Evolutionary conservation across 2,113 vertebrate species (phyloP), one percentile per base, ranked within the genome.

Genomic region (Panurus biarmicus): DNA sequence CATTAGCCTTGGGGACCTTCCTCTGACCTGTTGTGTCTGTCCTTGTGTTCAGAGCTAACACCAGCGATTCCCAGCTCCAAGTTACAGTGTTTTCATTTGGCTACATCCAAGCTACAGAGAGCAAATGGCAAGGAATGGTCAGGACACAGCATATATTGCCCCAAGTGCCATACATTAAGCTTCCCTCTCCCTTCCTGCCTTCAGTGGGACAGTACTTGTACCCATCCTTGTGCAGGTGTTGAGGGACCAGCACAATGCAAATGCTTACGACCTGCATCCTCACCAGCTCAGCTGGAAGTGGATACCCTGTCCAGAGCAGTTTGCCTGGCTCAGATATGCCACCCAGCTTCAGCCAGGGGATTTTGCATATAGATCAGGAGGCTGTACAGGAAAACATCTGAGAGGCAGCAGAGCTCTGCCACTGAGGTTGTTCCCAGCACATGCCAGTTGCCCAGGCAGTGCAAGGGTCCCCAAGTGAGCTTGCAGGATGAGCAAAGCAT

Each of bases 131-230:
- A 73, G 50, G 53, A 72, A 35, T 36, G 13, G n/a, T 61, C 42
- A 61, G 28, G 36, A 15, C 1, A 1, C 11, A 15, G 35, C 58
- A 31, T n/a, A 5, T 58, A 23, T 25, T 69, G 10, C 38, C 51
- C 22, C 1, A 3, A 11, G 5, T 45, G 8, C 13, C 2, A 0
- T 16, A 33, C 0, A 0, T 21, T 45, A 45, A 53, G 17, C 23
- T 86, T 62, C 36, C 21, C 10, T 72, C 76, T 73, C 79, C 35
- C 56, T 25, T 84, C 31, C 53, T 74, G 17, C 45, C 20, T 54
- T 40, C 38, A 31, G 44, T 15, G 51, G n/a, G 40, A 60, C 24
- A 75, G 14, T 24, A 26, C 11, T 65, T 0, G 0, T 29, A 42
- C 6, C 28, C 44, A 14, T 50, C 21, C 14, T 56, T 65, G 36